Conservation (phyloP, 1,140 invertebrate genomes). For the Saccostrea glomerata region DNA sequence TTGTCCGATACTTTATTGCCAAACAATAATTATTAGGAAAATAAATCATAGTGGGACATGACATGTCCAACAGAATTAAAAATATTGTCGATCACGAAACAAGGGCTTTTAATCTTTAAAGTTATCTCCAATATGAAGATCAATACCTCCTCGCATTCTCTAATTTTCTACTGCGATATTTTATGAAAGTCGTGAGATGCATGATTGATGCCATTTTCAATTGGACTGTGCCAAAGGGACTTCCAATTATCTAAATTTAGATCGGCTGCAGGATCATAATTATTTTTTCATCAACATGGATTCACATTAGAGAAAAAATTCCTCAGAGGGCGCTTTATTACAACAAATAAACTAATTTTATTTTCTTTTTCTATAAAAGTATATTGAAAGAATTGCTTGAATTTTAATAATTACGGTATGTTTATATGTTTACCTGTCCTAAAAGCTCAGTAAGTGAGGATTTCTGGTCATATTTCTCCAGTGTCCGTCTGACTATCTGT, state of each 20-base stretch:
- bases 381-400: no score
- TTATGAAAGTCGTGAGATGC: neutral
- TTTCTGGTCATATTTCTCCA: no score
- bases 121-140: neutral
- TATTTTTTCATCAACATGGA: conserved; percentile 18
- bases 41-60: neutral
- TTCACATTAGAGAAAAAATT: neutral
- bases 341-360: neutral
- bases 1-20: conserved; percentile 3
- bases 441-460: no score
- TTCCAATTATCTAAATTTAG: conserved; percentile 7
- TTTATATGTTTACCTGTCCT: no score
- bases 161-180: neutral
- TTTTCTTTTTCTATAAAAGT: no score
- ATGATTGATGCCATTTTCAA: conserved; percentile 19
- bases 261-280: neutral
- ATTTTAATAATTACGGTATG: no score
- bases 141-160: conserved; percentile 3
- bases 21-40: conserved; percentile 9
- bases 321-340: neutral
- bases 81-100: conserved; percentile 18
- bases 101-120: conserved; percentile 12
- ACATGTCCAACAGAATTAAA: conserved; percentile 7
- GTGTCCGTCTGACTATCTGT: no score
- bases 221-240: conserved; percentile 2